These are phyloP conservation scores for Charaxes varanes DNA, from an alignment of 1,140 invertebrate genomes.

Conservation along the genomic window DNA sequence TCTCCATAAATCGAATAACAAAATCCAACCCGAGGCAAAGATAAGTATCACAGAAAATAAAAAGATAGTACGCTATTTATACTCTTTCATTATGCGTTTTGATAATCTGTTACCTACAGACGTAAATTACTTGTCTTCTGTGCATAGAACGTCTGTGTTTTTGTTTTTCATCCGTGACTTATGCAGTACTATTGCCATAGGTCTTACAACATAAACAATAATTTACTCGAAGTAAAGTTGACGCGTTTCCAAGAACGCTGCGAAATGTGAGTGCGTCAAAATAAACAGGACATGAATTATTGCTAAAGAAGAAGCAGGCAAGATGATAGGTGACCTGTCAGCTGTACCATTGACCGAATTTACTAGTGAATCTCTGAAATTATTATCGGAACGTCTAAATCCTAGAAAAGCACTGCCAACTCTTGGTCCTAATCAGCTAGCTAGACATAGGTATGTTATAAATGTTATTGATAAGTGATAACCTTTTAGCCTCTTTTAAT, in stretches of 20 bases:
- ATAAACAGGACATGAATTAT: constrained; percentile 8
- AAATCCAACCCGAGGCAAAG: no score
- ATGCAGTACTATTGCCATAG: no score
- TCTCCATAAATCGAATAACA: no score
- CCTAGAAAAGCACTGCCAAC: constrained; percentile 43
- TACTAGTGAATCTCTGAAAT: constrained; percentile 40
- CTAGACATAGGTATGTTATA: constrained; percentile 41
- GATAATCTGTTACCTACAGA: no score
- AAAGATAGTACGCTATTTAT: no score
- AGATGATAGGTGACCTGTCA: constrained; percentile 31
- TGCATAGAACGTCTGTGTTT: no score
- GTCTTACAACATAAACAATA: no score
- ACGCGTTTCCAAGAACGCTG: constrained; percentile 13
- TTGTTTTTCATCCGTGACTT: no score
- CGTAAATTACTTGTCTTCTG: no score
- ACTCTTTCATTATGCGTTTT: no score
- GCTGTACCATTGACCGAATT: constrained; percentile 34
- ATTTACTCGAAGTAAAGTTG: no score
- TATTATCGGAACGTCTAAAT: constrained; percentile 47
- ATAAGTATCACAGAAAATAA: no score
- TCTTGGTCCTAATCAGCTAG: constrained; percentile 37
- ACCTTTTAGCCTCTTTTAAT: neutral
- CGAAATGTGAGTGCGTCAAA: constrained; percentile 21
- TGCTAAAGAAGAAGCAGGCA: constrained; percentile 12
- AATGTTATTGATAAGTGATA: neutral